Evolutionary conservation across 2,888 invertebrate species (phyloP).

Genomic region (Sminthurinus aureus): DNA sequence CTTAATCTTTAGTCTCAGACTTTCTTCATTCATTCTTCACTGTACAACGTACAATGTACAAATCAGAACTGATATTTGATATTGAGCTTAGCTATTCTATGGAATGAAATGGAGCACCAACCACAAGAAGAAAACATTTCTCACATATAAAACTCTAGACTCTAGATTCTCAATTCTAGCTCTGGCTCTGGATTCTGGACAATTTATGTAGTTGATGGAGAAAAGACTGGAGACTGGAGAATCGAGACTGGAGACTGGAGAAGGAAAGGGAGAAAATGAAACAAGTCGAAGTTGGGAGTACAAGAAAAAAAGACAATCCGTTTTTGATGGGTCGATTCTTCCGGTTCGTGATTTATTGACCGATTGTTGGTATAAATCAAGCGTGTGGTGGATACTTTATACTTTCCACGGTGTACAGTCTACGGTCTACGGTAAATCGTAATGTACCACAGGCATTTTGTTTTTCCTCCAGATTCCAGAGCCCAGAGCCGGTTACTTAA

Average conservation of each 20-base stretch:
- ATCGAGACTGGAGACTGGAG: slow-evolving; percentile 24
- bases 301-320: slow-evolving; percentile 56
- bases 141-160: too few species aligned
- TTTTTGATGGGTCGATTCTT: slow-evolving; percentile 57
- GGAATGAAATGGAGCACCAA: too few species aligned
- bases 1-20: neutral
- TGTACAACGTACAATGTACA: neutral
- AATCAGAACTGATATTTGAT: neutral
- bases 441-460: too few species aligned
- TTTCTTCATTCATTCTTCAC: neutral
- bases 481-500: slow-evolving; percentile 44
- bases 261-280: slow-evolving; percentile 24
- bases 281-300: slow-evolving; percentile 36
- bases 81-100: too few species aligned
- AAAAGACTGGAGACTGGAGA: neutral
- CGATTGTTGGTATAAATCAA: slow-evolving; percentile 58
- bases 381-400: slow-evolving; percentile 2
- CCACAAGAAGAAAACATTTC: too few species aligned
- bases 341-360: slow-evolving; percentile 58
- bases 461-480: slow-evolving; percentile 21
- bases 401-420: neutral
- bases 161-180: too few species aligned
- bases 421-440: too few species aligned
- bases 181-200: too few species aligned
- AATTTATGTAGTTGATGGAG: too few species aligned